These are phyloP conservation scores for Platynereis dumerilii DNA, from an alignment of 2,888 invertebrate genomes.

Conservation along the genomic window DNA sequence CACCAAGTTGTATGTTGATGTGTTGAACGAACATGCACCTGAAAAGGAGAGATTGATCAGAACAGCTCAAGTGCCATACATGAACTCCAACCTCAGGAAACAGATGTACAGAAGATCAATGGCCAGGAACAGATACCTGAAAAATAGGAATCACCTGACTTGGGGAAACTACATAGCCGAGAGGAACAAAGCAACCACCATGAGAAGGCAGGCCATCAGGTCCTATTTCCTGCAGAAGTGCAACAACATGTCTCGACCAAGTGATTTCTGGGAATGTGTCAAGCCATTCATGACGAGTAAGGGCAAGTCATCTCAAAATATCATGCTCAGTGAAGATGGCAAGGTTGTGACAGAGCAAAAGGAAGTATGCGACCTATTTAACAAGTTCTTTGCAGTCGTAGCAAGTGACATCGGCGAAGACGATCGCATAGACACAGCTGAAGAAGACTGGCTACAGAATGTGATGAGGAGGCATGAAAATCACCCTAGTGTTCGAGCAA, in stretches of 20 bases:
- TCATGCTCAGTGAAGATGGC: conserved; percentile 1
- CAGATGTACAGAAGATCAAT: neutral
- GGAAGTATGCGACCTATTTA: neutral
- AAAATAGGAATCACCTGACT: neutral
- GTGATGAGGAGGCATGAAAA: neutral
- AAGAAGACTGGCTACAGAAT: neutral
- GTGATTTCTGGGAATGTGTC: neutral
- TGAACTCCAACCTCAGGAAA: conserved; percentile 4
- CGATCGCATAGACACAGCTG: neutral
- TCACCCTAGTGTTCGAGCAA: neutral
- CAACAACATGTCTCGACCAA: neutral
- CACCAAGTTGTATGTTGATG: neutral
- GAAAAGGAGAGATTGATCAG: neutral
- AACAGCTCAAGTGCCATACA: neutral
- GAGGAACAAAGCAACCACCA: neutral
- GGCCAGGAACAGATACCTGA: neutral
- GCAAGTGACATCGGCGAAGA: neutral
- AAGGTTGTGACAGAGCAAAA: neutral
- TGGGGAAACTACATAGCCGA: neutral
- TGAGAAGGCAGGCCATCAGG: neutral
- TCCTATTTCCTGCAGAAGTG: neutral
- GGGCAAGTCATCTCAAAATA: too few species aligned
- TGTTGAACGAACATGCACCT: neutral
- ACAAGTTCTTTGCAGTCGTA: neutral
- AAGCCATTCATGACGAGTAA: too few species aligned